Evolutionary conservation across 2,113 vertebrate species (phyloP).

Genomic region (Tamias sibiricus): DNA sequence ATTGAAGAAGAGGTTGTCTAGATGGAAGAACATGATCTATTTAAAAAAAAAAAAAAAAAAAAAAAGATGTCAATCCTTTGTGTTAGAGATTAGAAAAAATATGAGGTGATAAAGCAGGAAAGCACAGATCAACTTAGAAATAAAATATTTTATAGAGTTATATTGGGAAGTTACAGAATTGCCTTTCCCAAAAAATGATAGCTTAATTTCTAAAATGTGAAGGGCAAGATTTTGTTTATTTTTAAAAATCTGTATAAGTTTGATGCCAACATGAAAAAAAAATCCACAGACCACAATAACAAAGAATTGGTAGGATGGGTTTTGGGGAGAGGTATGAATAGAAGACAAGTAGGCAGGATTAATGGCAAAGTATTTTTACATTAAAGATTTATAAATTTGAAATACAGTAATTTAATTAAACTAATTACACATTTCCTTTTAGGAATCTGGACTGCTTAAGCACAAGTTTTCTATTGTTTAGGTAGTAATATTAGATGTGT

Average conservation of each 20-base stretch:
- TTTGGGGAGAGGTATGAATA: background rate
- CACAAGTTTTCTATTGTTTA: background rate
- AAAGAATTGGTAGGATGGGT: background rate
- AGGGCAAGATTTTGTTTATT: background rate
- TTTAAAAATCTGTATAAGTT: background rate
- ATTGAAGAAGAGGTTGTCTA: background rate
- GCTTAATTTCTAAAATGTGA: background rate
- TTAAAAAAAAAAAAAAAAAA: background rate
- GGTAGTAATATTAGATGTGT: background rate
- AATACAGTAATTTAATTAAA: background rate
- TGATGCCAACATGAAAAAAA: background rate
- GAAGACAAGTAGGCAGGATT: background rate
- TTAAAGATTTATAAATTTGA: background rate
- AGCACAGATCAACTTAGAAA: background rate
- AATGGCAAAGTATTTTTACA: background rate
- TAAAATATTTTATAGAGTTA: background rate
- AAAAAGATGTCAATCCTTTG: background rate
- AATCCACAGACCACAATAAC: too few relatives aligned
- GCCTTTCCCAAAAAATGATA: background rate
- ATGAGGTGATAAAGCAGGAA: background rate
- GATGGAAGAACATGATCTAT: background rate
- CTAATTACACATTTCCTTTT: background rate
- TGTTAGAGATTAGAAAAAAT: conserved; percentile 2
- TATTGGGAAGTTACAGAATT: background rate
- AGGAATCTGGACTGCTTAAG: background rate